Evolutionary conservation across 2,888 invertebrate genomes (phyloP), one percentile per base, ranked within the genome.

Genomic region (Halictus quadricinctus): DNA sequence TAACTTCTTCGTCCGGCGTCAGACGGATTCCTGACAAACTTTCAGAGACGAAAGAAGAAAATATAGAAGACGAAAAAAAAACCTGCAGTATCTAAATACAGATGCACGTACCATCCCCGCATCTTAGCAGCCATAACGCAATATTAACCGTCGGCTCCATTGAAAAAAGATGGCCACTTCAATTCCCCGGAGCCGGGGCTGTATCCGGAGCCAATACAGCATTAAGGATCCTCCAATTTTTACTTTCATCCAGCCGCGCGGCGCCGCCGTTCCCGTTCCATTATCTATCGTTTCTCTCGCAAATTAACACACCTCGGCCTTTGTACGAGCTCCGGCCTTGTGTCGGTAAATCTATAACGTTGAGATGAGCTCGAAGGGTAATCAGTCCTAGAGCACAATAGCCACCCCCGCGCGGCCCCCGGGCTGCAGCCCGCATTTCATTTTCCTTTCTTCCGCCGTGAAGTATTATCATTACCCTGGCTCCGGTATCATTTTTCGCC

Each of bases 301-400:
- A 76, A 90, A 88, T 89, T 87, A 89, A 79, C 87, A 83, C 84
- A 80, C 66, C 21, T 36, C 69, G 75, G 36, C 36, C 76, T 79
- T 85, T 80, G 75, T 75, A 41, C 81, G n/a, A 36, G 70, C 50
- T 64, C 60, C 84, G 72, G 41, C 41, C 80, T 80, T 80, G 87
- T 79, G 80, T 72, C 84, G 72, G 82, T 86, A 89, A 89, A 86
- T 86, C 81, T 85, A 81, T 82, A 87, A 85, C 76, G 73, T 72
- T 66, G 73, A 73, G 79, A 87, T 50, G 72, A 83, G 72, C 76
- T 83, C 76, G 78, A 76, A 83, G 82, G 84, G 81, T 88, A 88
- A 89, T 90, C 88, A 84, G 81, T 73, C 85, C 81, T 88, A 83
- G 85, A 87, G 74, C 75, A 87, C 90, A 90, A 90, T 89, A 84